Percentiles rank a stretch among this genome's conserved stretches.
These are phyloP conservation scores for Galemys pyrenaicus DNA, from an alignment of 2,113 vertebrate species.

Conservation along the genomic window DNA sequence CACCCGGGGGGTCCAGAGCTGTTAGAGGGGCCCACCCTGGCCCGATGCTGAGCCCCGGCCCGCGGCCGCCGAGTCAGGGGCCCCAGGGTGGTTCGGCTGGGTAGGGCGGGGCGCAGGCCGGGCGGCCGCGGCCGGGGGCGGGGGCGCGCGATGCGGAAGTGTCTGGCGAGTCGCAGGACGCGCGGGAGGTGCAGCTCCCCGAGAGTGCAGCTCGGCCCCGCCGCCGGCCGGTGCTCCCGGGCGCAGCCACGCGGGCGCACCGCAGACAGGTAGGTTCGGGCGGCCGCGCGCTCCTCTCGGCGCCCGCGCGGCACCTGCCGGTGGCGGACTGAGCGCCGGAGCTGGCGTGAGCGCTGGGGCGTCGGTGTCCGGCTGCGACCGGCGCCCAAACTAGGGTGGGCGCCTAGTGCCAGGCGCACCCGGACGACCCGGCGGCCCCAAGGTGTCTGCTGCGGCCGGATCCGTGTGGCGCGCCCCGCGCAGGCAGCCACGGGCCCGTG, in stretches of 20 bases:
- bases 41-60: neutral
- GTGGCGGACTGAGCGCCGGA: neutral
- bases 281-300: neutral
- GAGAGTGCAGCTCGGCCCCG: neutral
- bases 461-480: neutral
- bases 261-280: slow-evolving; percentile 6
- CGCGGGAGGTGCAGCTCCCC: neutral
- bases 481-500: neutral
- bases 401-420: neutral
- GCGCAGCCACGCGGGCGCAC: neutral
- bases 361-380: neutral
- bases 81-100: neutral
- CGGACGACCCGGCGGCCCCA: neutral
- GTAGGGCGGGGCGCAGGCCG: slow-evolving; percentile 55
- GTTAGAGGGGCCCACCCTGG: neutral
- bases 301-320: neutral
- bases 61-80: neutral
- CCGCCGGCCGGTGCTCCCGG: neutral
- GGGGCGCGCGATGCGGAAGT: slow-evolving; percentile 74
- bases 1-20: neutral
- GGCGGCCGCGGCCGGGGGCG: slow-evolving; percentile 19
- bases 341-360: neutral
- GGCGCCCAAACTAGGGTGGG: neutral
- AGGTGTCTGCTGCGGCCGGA: neutral
- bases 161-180: neutral